Conservation (phyloP, 2,888 invertebrate species). For the Odontocerum albicorne region DNA sequence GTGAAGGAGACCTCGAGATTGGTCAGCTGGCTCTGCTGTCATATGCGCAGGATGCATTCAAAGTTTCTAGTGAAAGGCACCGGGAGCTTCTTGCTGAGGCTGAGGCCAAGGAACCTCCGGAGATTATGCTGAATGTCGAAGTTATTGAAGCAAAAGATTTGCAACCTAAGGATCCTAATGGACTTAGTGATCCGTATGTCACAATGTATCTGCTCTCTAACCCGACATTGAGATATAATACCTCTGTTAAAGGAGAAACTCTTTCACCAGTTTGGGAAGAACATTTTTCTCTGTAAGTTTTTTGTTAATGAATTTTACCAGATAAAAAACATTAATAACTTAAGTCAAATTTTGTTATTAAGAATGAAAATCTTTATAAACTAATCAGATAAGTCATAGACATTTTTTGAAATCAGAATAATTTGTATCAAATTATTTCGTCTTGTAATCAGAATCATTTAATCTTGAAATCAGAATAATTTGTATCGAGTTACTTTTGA, state of each 20-base stretch:
- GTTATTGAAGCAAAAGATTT: constrained; percentile 85
- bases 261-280: constrained; percentile 96
- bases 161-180: constrained; percentile 83
- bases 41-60: constrained; percentile 76
- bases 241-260: constrained; percentile 88
- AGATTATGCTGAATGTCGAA: constrained; percentile 81
- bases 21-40: constrained; percentile 69
- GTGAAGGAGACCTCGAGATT: constrained; percentile 71
- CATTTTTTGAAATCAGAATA: no score
- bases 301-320: no score
- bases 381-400: background rate
- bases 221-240: constrained; percentile 78
- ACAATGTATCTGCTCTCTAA: constrained; percentile 84
- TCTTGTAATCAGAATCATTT: no score
- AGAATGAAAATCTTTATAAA: background rate
- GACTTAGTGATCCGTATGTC: constrained; percentile 97
- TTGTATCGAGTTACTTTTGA: no score
- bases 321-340: no score
- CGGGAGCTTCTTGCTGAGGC: constrained; percentile 69
- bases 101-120: constrained; percentile 79
- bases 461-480: no score
- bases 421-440: no score
- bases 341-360: no score
- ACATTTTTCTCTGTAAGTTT: constrained; percentile 94
- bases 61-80: constrained; percentile 68